Evolutionary conservation across 2,797 vertebrate genomes (phyloP), one percentile per base, ranked within the genome.

Genomic region (Rhincodon typus): DNA sequence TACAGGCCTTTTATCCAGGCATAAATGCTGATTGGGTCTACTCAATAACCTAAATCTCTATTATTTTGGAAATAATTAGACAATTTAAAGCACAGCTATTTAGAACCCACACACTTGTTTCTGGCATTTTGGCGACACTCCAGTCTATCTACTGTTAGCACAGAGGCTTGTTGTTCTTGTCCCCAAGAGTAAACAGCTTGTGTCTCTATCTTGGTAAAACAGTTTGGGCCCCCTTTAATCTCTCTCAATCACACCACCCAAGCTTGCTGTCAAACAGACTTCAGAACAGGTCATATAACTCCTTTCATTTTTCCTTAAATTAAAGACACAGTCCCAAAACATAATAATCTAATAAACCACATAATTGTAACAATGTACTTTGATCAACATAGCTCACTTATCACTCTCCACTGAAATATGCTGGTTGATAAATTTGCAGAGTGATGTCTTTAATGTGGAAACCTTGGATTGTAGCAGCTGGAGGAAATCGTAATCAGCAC

Each of bases 401-500:
- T 30, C 30, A 5, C 70, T 94, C 42, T 23, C 42, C 38, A 70
- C 69, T 50, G 91, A 94, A 69, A 25, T 42, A 70, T 34, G 21
- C 15, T 3, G 15, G 66, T 70, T 94, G 66, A 42, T 53, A 74
- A 72, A 30, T 10, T 70, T 66, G 57, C 53, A 91, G 53, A 34
- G 21, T 57, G 57, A 57, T 95, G 62, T 69, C 90, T n/a, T 30
- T 8, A 94, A 94, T 72, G 69, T 34, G 5, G 13, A 72, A 30
- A 72, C 69, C 6, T 77, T 77, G 12, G 5, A 34, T 25, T 77
- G 30, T 57, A 57, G 42, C 70, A 72, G 50, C 46, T 72, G 94
- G 69, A 74, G 72, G 42, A 95, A 95, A 95, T 57, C 34, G 46
- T 46, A 95, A 77, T 95, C 70, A 72, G 46, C 30, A 57, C 77